Conservation (phyloP, 2,888 invertebrate genomes). For the Tuta absoluta region DNA sequence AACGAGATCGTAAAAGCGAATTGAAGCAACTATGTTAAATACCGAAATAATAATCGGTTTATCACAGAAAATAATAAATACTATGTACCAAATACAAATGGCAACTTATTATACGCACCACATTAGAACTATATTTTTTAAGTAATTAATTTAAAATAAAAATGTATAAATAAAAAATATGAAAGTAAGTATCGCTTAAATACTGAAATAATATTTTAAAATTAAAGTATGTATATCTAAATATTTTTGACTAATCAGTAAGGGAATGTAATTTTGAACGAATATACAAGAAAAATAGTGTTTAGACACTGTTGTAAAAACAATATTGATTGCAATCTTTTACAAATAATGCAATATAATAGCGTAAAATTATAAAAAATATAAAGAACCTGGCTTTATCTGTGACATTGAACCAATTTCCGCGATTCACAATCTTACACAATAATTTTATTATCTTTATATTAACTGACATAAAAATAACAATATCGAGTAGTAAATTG, state of each 20-base stretch:
- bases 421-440: not conserved
- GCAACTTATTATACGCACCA: slow-evolving; percentile 73
- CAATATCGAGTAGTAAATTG: slow-evolving; percentile 33
- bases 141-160: slow-evolving; percentile 12
- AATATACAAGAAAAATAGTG: slow-evolving; percentile 32
- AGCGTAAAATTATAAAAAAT: not conserved
- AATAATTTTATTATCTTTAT: slow-evolving; percentile 1
- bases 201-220: slow-evolving; percentile 41
- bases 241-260: slow-evolving; percentile 42
- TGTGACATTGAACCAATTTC: slow-evolving; percentile 47
- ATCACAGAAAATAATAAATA: slow-evolving; percentile 80
- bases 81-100: slow-evolving; percentile 66
- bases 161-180: slow-evolving; percentile 26
- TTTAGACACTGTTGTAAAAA: not conserved
- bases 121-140: slow-evolving; percentile 43
- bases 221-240: slow-evolving; percentile 38
- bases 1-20: not conserved
- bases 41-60: slow-evolving; percentile 47
- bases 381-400: not conserved
- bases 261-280: slow-evolving; percentile 52
- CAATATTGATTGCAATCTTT: not conserved
- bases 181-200: slow-evolving; percentile 37
- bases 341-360: not conserved
- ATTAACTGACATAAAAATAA: slow-evolving; percentile 26
- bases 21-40: slow-evolving; percentile 13